These are phyloP conservation scores for Holotrichia oblita DNA, from an alignment of 1,140 invertebrate species.

Conservation along the genomic window DNA sequence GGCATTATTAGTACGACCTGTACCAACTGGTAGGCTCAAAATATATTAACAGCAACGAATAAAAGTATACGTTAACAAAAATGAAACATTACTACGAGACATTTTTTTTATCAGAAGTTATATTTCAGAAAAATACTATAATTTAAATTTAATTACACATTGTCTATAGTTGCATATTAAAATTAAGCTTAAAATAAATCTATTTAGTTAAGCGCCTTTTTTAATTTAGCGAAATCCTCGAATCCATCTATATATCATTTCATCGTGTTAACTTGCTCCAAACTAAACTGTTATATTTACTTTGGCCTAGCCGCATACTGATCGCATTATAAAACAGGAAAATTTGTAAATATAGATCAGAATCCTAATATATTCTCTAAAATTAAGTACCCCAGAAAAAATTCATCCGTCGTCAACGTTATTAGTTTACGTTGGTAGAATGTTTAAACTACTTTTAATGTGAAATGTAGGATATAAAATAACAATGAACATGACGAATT, in stretches of 20 bases:
- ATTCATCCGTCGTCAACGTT: not conserved
- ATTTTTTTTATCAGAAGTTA: too few relatives aligned
- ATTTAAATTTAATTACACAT: too few relatives aligned
- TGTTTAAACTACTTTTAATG: not conserved
- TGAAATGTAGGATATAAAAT: constrained; percentile 12
- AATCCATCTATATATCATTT: not conserved
- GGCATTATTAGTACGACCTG: too few relatives aligned
- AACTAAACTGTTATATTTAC: constrained; percentile 17
- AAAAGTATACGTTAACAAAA: too few relatives aligned
- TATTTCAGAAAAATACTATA: too few relatives aligned
- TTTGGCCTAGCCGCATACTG: not conserved
- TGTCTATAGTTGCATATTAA: too few relatives aligned
- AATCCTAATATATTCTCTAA: not conserved
- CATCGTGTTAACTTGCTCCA: not conserved
- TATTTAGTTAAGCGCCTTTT: too few relatives aligned
- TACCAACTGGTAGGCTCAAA: too few relatives aligned
- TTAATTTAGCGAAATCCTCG: too few relatives aligned
- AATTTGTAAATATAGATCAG: constrained; percentile 7
- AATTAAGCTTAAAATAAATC: too few relatives aligned
- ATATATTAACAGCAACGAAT: too few relatives aligned
- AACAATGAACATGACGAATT: not conserved
- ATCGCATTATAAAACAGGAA: not conserved
- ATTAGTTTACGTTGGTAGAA: not conserved
- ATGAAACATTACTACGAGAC: too few relatives aligned
- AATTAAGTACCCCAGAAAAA: not conserved